phyloP scores from a whole-genome alignment of 2,113 vertebrate genomes.

The Cinclus mexicanus region DNA sequence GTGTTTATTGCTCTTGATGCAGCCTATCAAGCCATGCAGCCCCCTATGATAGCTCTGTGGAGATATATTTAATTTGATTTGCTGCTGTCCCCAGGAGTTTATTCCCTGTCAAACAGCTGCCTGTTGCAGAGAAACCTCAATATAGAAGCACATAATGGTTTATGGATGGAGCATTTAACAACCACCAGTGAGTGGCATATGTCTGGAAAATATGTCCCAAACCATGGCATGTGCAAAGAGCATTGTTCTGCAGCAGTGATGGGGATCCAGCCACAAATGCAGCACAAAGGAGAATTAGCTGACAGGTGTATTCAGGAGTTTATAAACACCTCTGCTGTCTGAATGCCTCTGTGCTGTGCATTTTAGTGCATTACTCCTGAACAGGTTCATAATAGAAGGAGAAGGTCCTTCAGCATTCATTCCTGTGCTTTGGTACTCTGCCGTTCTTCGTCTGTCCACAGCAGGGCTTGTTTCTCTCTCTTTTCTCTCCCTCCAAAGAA shows the following conservation, averaged over 20 bases:
- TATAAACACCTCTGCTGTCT: neutral
- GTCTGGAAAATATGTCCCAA: slow-evolving; percentile 31
- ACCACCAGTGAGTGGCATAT: slow-evolving; percentile 31
- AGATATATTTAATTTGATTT: slow-evolving; percentile 69
- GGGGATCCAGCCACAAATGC: neutral
- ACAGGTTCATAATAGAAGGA: neutral
- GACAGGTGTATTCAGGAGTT: neutral
- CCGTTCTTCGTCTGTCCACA: neutral
- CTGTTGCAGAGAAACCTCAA: slow-evolving; percentile 36
- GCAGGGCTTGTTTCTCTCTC: neutral
- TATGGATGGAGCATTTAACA: slow-evolving; percentile 56
- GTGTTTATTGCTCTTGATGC: slow-evolving; percentile 50
- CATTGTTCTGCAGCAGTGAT: neutral
- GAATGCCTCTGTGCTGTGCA: neutral
- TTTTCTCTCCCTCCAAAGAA: neutral
- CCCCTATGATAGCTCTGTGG: slow-evolving; percentile 41
- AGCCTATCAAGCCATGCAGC: slow-evolving; percentile 38
- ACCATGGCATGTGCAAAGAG: neutral
- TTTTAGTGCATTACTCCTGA: neutral
- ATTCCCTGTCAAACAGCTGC: slow-evolving; percentile 62
- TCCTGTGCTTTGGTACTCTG: neutral
- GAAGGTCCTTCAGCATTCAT: neutral
- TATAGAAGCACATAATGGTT: slow-evolving; percentile 8
- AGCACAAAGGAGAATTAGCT: neutral
- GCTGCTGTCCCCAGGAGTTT: slow-evolving; percentile 54